These are phyloP conservation scores for Eurystomus gularis DNA, from an alignment of 2,113 vertebrate genomes.

Conservation along the genomic window DNA sequence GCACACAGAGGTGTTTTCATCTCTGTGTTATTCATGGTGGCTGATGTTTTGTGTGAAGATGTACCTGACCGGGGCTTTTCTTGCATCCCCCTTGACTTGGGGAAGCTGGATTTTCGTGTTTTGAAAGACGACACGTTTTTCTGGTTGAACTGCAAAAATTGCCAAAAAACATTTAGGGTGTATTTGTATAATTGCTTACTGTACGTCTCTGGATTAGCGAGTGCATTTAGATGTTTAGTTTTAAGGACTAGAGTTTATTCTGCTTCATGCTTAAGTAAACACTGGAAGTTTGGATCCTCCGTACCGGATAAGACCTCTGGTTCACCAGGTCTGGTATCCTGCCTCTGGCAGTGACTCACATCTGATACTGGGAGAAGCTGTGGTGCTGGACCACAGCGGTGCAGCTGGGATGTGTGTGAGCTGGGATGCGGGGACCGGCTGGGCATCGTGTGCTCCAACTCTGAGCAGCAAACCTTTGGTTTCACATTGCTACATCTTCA, in stretches of 20 bases:
- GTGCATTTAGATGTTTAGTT: slow-evolving; percentile 70
- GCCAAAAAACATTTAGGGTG: slow-evolving; percentile 48
- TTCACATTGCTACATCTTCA: background rate
- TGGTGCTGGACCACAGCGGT: fast-evolving
- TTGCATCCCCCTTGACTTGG: background rate
- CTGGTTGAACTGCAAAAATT: slow-evolving; percentile 20
- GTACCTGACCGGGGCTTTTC: background rate
- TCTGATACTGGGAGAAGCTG: slow-evolving; percentile 8
- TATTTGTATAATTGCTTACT: slow-evolving; percentile 59
- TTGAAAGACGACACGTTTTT: background rate
- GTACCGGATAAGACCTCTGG: slow-evolving; percentile 42
- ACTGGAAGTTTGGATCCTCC: slow-evolving; percentile 37
- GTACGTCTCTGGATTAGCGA: slow-evolving; percentile 40
- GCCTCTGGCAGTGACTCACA: slow-evolving; percentile 50
- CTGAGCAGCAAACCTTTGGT: background rate
- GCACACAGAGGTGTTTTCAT: background rate
- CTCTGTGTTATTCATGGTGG: background rate
- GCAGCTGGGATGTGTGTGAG: background rate
- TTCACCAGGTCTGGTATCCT: slow-evolving; percentile 20
- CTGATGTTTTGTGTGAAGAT: background rate
- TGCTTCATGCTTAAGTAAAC: slow-evolving; percentile 69
- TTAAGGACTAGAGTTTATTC: slow-evolving; percentile 66
- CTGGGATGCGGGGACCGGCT: background rate
- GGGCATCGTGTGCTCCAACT: fast-evolving
- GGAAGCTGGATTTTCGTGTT: background rate